phyloP scores from a whole-genome alignment of 2,797 vertebrate genomes.

The Craterocephalus amniculus region DNA sequence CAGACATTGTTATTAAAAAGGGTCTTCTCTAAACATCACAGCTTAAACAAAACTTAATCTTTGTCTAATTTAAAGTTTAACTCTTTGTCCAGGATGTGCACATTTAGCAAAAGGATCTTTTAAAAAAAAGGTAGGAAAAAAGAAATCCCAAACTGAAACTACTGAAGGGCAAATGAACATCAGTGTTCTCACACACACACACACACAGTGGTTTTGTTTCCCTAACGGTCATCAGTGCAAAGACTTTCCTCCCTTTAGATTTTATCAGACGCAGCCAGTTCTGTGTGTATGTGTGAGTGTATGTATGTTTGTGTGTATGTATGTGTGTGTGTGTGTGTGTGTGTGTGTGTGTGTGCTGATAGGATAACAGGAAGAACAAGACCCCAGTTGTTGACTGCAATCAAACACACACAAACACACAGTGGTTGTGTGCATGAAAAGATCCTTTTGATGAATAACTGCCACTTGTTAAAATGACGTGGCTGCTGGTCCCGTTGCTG shows the following conservation, averaged over 20 bases:
- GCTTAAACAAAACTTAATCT: neutral
- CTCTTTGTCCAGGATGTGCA: neutral
- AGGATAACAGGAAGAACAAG: slow-evolving; percentile 57
- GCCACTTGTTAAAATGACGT: slow-evolving; percentile 47
- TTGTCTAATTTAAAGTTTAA: neutral
- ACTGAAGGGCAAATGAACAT: neutral
- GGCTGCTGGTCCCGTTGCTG: slow-evolving; percentile 44
- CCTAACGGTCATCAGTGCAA: slow-evolving; percentile 28
- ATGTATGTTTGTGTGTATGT: slow-evolving; percentile 25
- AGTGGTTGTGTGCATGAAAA: slow-evolving; percentile 30
- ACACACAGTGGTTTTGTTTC: slow-evolving; percentile 31
- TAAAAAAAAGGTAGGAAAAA: neutral
- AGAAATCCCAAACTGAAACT: neutral
- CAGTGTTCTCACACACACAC: slow-evolving; percentile 3
- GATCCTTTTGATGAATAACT: slow-evolving; percentile 57
- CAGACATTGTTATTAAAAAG: too few species aligned
- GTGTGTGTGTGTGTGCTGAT: slow-evolving; percentile 8
- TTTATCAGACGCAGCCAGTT: slow-evolving; percentile 28
- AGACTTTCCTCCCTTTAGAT: slow-evolving; percentile 28
- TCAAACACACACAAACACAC: slow-evolving; percentile 43
- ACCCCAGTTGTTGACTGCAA: slow-evolving; percentile 39
- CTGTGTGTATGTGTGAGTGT: slow-evolving; percentile 19
- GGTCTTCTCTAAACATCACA: neutral
- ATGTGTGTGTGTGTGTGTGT: slow-evolving; percentile 11
- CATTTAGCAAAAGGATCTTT: neutral